Base-by-base conservation (phyloP, 2,797 vertebrate genomes). In the Rhabdomys pumilio region DNA sequence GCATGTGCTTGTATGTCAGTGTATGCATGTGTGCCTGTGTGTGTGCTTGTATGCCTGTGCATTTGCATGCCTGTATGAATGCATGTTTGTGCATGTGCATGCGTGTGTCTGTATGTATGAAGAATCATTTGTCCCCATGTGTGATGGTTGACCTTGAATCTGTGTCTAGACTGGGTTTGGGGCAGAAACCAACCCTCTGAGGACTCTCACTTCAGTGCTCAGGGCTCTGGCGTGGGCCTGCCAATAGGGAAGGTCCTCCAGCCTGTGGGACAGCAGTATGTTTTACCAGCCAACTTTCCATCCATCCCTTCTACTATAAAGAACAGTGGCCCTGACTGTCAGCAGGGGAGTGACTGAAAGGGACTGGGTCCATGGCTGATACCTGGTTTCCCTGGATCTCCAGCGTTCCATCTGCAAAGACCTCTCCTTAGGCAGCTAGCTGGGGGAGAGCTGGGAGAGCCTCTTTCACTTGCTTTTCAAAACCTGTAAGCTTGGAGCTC, bases 381-480 rank as follows among this genome's bases (percentile, higher is more conserved):
- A 84, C 4, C 20, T 67, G 59, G 12, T 55, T 50, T 85, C 6
- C 15, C 72, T 50, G 9, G 19, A 10, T 17, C 41, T 85, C 41
- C 5, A 1, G 2, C 1, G 41, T 89, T 53, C 53, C 17, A 0
- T 73, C 26, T 41, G 22, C 72, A 75, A 38, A 7, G 20, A 11
- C 26, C 69, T 63, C 22, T 53, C 55, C 59, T 22, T n/a, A 47
- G 34, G 38, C 72, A 17, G 65, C 11, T 34, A 29, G 65, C 2
- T 3, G 29, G 29, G 29, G 13, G 29, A 61, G 47, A 61, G n/a
- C 63, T 47, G 20, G 38, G 50, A 50, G 41, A 38, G 9, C 20
- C n/a, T 63, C 86, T 84, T 38, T 88, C 67, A 41, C 69, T 88
- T 88, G 26, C 24, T 59, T 72, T 82, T 76, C n/a, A n/a, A 79